Evolutionary conservation across 2,113 vertebrate genomes (phyloP).

Genomic region (Malurus melanocephalus): DNA sequence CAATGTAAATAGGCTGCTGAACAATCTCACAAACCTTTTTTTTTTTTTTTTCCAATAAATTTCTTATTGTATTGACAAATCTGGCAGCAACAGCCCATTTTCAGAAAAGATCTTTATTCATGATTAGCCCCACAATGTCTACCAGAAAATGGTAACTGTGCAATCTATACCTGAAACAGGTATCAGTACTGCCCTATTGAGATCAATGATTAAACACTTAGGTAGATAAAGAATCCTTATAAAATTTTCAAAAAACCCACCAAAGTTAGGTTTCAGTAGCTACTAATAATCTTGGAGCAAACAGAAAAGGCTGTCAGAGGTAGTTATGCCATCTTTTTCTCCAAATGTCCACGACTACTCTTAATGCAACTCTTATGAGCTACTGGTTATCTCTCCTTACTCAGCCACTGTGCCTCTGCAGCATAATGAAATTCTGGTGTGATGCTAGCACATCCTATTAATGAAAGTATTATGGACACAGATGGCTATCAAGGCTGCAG

Average conservation of each 20-base stretch:
- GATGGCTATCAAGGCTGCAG: conserved; percentile 42
- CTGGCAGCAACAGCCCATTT: not conserved
- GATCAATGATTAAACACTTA: conserved; percentile 57
- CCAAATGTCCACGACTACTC: not conserved
- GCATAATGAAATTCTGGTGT: conserved; percentile 31
- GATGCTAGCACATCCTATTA: conserved; percentile 26
- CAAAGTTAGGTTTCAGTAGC: not conserved
- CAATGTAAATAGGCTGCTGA: not conserved
- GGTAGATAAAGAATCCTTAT: conserved; percentile 46
- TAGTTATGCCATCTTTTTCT: conserved; percentile 37
- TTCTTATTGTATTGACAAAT: not conserved
- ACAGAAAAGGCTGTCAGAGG: not conserved
- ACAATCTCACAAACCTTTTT: not conserved
- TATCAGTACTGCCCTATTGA: conserved; percentile 65
- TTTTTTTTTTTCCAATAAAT: not conserved
- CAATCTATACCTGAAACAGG: conserved; percentile 38
- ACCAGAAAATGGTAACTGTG: conserved; percentile 25
- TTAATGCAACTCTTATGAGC: conserved; percentile 20
- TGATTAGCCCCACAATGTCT: not conserved
- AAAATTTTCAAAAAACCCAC: not conserved
- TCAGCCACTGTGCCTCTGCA: not conserved
- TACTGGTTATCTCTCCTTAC: conserved; percentile 34
- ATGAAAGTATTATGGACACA: conserved; percentile 37
- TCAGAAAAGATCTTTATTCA: not conserved
- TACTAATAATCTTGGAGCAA: not conserved